Evolutionary conservation across 2,113 vertebrate genomes (phyloP).

Genomic region (Myotis davidii): DNA sequence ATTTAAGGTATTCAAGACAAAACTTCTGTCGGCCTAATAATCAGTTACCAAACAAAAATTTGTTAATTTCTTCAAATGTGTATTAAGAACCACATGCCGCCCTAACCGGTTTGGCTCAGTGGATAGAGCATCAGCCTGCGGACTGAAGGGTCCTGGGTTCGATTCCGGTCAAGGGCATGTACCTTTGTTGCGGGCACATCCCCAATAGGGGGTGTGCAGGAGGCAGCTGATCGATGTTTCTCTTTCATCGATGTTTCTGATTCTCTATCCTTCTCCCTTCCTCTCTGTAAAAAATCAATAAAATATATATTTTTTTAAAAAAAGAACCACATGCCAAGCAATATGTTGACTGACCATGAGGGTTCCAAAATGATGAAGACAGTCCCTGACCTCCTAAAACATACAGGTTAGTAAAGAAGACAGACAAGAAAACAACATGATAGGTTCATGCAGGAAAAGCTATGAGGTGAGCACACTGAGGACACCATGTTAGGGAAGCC

Average conservation of each 20-base stretch:
- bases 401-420: neutral
- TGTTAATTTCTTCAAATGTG: constrained; percentile 38
- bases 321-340: neutral
- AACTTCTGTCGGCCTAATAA: constrained; percentile 37
- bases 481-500: neutral
- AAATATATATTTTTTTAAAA: too few relatives aligned
- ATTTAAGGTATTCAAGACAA: neutral
- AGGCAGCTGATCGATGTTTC: too few relatives aligned
- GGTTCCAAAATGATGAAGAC: constrained; percentile 37
- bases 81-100: neutral
- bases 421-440: neutral
- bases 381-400: neutral
- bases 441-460: neutral
- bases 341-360: neutral
- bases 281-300: too few relatives aligned
- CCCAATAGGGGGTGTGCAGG: too few relatives aligned
- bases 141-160: too few relatives aligned
- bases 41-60: constrained; percentile 12
- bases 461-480: neutral
- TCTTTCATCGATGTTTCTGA: too few relatives aligned
- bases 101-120: too few relatives aligned
- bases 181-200: too few relatives aligned
- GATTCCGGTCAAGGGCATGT: too few relatives aligned
- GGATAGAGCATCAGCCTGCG: too few relatives aligned
- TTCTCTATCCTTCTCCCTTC: too few relatives aligned